phyloP scores from a whole-genome alignment of 2,113 vertebrate genomes.

The Semicossyphus pulcher region DNA sequence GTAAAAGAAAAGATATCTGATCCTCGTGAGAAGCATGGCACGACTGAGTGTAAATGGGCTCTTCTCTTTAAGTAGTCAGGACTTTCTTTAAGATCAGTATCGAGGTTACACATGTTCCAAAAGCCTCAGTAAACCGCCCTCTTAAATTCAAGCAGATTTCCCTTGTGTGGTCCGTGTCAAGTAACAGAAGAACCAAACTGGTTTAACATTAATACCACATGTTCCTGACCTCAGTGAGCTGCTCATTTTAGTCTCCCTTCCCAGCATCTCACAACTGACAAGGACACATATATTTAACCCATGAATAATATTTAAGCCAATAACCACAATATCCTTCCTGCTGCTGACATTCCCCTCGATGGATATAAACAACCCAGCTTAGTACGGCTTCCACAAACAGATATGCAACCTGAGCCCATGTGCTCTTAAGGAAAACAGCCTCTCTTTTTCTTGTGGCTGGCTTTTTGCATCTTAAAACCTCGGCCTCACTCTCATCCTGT shows the following conservation, averaged over 20 bases:
- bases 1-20: neutral
- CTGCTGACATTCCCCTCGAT: slow-evolving; percentile 46
- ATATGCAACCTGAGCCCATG: slow-evolving; percentile 68
- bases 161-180: slow-evolving; percentile 52
- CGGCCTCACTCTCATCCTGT: slow-evolving; percentile 49
- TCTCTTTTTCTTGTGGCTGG: slow-evolving; percentile 38
- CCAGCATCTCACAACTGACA: slow-evolving; percentile 36
- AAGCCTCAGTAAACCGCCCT: neutral
- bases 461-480: slow-evolving; percentile 56
- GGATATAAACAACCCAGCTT: slow-evolving; percentile 66
- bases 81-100: neutral
- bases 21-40: neutral
- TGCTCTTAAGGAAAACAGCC: slow-evolving; percentile 60
- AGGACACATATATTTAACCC: slow-evolving; percentile 64
- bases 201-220: slow-evolving; percentile 46
- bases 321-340: slow-evolving; percentile 60
- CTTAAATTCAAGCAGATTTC: neutral
- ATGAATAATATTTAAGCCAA: slow-evolving; percentile 66
- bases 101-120: neutral
- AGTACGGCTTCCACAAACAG: slow-evolving; percentile 66
- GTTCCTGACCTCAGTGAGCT: slow-evolving; percentile 48
- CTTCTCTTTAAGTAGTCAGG: neutral
- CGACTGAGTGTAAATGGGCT: neutral
- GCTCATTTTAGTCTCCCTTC: slow-evolving; percentile 36
- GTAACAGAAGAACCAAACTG: slow-evolving; percentile 37